Percentiles rank a stretch among this genome's conserved stretches.
Conservation (phyloP, 2,797 vertebrate species). For the Pantherophis vulpinus region DNA sequence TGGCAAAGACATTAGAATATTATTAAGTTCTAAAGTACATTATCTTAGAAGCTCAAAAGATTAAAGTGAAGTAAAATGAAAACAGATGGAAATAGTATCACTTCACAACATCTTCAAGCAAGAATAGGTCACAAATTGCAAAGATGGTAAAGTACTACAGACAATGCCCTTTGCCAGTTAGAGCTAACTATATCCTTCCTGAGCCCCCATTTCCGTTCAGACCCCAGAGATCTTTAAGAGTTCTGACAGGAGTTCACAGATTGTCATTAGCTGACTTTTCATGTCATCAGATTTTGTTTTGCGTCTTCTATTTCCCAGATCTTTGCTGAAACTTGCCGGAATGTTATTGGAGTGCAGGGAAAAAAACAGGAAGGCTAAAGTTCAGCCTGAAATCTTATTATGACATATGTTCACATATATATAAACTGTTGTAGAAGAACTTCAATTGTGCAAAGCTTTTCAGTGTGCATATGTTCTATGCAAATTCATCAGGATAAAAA, state of each 20-base stretch:
- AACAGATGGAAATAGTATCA: constrained; percentile 25
- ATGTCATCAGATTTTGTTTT: constrained; percentile 54
- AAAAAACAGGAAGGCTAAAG: constrained; percentile 36
- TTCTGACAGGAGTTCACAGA: constrained; percentile 24
- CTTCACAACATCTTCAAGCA: neutral
- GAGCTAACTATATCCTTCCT: constrained; percentile 49
- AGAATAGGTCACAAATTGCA: neutral
- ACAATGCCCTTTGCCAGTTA: constrained; percentile 28
- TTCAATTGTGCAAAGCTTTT: neutral
- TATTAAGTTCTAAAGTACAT: neutral
- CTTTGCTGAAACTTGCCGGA: constrained; percentile 16
- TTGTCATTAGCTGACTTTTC: constrained; percentile 20
- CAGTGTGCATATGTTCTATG: neutral
- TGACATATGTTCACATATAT: neutral
- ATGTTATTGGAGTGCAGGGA: neutral
- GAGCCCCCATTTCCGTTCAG: constrained; percentile 59
- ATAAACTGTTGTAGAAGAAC: neutral
- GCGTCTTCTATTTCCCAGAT: constrained; percentile 24
- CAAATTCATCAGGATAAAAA: neutral
- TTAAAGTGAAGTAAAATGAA: constrained; percentile 34
- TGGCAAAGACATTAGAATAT: neutral
- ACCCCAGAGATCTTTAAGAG: constrained; percentile 27
- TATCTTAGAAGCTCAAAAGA: neutral
- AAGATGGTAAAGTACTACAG: constrained; percentile 4
- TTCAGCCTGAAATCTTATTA: constrained; percentile 15